Evolutionary conservation across 2,113 vertebrate species (phyloP), one percentile per base, ranked within the genome.

Genomic region (Clinocottus analis): DNA sequence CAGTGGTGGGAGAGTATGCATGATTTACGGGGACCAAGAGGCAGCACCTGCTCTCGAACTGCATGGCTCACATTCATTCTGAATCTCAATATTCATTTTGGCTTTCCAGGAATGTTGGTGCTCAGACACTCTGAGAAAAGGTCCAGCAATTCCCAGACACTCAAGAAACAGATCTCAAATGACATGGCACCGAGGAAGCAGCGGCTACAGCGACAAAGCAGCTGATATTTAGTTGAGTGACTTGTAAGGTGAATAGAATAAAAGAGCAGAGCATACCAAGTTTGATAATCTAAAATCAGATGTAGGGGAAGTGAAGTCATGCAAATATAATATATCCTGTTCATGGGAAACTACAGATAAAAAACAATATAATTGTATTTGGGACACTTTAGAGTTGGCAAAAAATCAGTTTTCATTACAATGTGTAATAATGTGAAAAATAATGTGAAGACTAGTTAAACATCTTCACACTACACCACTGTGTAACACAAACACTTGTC

Each of bases 21-120:
- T 82, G 84, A 89, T 89, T 87, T 90, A 87, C 76, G 62, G 73
- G 79, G 72, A 73, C 55, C 3, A 77, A 31, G n/a, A 77, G 45
- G 45, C 81, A 80, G 75, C 93, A 94, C 93, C 92, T 95, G 94
- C 85, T 93, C 83, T 39, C 64, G 49, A 33, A 60, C 75, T 39
- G 74, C 92, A 88, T 86, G 66, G 69, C 59, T 93, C 39, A 45
- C 90, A 94, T 92, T 88, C 89, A 92, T 74, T 79, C 59, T 66
- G 80, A 91, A 88, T 91, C 84, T 89, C 79, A 77, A 89, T 82
- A 88, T 92, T 93, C 89, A 79, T 80, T 85, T 88, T 70, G 91
- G 85, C 90, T 89, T 90, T 91, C 75, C 85, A 89, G 85, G 92
- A 93, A 93, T 92, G 91, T 69, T 23, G 43, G 80, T 83, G 69